Base-by-base conservation (phyloP, 2,113 vertebrate genomes). In the Aptenodytes patagonicus region DNA sequence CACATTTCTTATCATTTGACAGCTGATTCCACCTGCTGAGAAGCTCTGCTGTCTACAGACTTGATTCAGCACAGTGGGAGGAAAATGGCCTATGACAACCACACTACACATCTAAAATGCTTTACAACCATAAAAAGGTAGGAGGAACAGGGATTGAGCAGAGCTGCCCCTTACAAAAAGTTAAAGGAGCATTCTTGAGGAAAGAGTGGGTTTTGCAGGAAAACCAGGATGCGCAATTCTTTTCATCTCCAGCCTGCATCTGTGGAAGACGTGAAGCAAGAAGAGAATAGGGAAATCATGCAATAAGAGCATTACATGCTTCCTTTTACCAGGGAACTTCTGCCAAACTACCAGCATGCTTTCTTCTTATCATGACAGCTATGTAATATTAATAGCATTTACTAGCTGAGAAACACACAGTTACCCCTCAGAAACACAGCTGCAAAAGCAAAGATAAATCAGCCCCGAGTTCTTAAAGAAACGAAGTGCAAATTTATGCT, bases 41-140 rank as follows among this genome's bases (percentile, higher is more conserved):
- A 26, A 92, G 69, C 66, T 87, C 86, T 31, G 66, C 71, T 91
- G 46, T 68, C 89, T 93, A n/a, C 66, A 94, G 89, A 42, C 78
- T 89, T 90, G 78, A 93, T 87, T 91, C 62, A 85, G 78, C 94
- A 88, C 84, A 96, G 95, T 54, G 0, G 94, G 93, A 90, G 51
- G n/a, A 89, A 95, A 96, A 91, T 24, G 82, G 89, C 78, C 87
- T 93, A 32, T 83, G 71, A 96, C 95, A 95, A 93, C 83, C 58
- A 29, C 71, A 62, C 66, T 69, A 62, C 20, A 86, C 71, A 94
- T 94, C 93, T 88, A 47, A 94, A 96, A 88, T 3, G 2, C 47
- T 64, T 93, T 40, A 51, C 46, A 90, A 20, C 58, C 28, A 49
- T 66, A 80, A 96, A 95, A 91, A 91, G 75, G 55, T 93, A 87